phyloP scores from a whole-genome alignment of 2,797 vertebrate genomes.

The Lepilemur septentrionalis region DNA sequence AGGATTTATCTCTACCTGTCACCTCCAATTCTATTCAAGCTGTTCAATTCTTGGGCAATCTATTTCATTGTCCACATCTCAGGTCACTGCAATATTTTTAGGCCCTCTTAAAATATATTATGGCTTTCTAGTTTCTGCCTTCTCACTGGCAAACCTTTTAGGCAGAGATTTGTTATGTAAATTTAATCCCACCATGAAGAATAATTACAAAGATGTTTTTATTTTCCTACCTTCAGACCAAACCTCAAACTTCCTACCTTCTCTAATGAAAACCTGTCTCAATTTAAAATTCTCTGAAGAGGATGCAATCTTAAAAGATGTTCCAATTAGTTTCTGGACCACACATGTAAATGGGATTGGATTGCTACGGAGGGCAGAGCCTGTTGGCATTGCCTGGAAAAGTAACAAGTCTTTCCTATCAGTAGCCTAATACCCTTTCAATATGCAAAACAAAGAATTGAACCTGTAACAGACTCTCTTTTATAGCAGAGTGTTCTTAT shows the following conservation, averaged over 20 bases:
- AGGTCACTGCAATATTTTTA: not conserved
- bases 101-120: not conserved
- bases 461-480: not conserved
- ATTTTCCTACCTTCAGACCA: not conserved
- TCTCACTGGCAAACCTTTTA: not conserved
- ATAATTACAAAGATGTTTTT: not conserved
- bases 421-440: not conserved
- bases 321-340: not conserved
- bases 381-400: not conserved
- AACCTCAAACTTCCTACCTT: not conserved
- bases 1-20: not conserved
- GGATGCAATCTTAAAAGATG: not conserved
- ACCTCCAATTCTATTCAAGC: not conserved
- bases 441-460: not conserved
- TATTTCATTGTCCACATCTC: not conserved
- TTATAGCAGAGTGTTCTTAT: not conserved
- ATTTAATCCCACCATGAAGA: not conserved
- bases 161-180: not conserved
- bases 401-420: not conserved
- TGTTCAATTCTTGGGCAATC: not conserved
- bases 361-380: not conserved
- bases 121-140: not conserved
- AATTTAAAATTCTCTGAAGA: constrained; percentile 1
- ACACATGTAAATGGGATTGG: not conserved
- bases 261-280: not conserved